These are phyloP conservation scores for Zophobas atratus DNA, from an alignment of 1,140 invertebrate genomes.

Conservation along the genomic window DNA sequence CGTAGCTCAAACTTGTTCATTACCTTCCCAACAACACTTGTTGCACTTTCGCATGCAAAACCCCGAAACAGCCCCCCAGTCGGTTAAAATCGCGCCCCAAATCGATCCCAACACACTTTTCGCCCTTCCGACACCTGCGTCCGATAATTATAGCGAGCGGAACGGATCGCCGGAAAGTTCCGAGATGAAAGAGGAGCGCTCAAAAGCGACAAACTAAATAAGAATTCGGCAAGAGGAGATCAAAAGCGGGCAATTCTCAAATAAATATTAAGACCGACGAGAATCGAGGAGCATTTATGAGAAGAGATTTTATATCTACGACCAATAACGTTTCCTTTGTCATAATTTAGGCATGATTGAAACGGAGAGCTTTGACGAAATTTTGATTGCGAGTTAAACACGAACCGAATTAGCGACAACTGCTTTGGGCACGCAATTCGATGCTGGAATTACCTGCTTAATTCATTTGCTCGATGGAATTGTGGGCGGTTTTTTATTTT, in stretches of 20 bases:
- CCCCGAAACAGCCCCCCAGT: too few relatives aligned
- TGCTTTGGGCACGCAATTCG: too few relatives aligned
- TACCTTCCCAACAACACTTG: too few relatives aligned
- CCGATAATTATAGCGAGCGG: conserved; percentile 8
- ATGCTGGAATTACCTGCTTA: too few relatives aligned
- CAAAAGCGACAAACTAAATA: conserved; percentile 13
- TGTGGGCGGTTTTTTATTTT: too few relatives aligned
- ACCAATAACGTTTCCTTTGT: conserved; percentile 3
- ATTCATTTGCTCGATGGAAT: too few relatives aligned
- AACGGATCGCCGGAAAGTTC: not conserved
- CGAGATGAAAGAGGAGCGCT: not conserved
- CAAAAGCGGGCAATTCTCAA: conserved; percentile 5
- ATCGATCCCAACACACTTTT: not conserved
- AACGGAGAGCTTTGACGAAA: not conserved
- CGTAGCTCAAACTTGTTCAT: too few relatives aligned
- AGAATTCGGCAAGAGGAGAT: not conserved
- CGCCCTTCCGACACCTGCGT: conserved; percentile 3
- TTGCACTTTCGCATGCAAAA: too few relatives aligned
- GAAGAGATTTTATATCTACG: conserved; percentile 12
- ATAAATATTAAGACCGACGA: conserved; percentile 2
- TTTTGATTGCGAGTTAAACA: too few relatives aligned
- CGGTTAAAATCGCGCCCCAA: not conserved
- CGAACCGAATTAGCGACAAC: too few relatives aligned
- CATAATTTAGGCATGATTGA: conserved; percentile 8
- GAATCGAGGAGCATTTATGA: conserved; percentile 7